These are phyloP conservation scores for Pteropus alecto DNA, from an alignment of 2,113 vertebrate species.

Conservation along the genomic window DNA sequence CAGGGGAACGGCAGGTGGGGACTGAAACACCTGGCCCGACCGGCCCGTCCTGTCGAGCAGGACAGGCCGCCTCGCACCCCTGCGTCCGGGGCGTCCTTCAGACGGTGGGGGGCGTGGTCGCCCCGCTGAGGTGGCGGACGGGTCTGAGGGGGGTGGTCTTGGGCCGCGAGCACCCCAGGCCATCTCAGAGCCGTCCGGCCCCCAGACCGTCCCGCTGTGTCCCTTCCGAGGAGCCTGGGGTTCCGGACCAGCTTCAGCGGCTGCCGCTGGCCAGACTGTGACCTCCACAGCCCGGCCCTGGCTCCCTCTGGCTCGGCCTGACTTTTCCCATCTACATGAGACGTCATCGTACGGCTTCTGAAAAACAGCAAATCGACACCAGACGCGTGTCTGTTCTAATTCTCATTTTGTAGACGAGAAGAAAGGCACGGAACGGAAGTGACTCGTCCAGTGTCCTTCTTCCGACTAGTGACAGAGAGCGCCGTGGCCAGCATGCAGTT, in stretches of 20 bases:
- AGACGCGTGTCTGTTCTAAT: background rate
- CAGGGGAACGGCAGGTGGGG: too few relatives aligned
- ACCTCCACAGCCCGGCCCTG: accelerated
- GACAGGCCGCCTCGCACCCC: too few relatives aligned
- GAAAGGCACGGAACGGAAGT: background rate
- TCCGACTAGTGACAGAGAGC: too few relatives aligned
- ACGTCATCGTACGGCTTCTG: background rate
- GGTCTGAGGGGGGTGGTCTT: background rate
- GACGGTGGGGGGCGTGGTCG: too few relatives aligned
- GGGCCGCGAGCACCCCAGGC: background rate
- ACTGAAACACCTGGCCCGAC: too few relatives aligned
- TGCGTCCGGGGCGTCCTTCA: too few relatives aligned
- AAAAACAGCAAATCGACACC: background rate
- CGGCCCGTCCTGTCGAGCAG: too few relatives aligned
- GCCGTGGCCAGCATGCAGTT: background rate
- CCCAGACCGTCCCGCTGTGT: background rate
- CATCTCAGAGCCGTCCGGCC: background rate
- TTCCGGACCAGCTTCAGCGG: background rate
- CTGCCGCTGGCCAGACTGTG: background rate
- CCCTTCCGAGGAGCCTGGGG: background rate
- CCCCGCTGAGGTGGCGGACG: too few relatives aligned
- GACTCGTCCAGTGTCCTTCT: background rate
- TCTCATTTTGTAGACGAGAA: background rate
- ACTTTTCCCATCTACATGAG: background rate
- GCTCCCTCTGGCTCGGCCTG: too few relatives aligned